A percentile compares a stretch with the other conserved stretches of the same genome.
These are phyloP conservation scores for Peromyscus melanophrys DNA, from an alignment of 2,797 vertebrate genomes.

Conservation along the genomic window DNA sequence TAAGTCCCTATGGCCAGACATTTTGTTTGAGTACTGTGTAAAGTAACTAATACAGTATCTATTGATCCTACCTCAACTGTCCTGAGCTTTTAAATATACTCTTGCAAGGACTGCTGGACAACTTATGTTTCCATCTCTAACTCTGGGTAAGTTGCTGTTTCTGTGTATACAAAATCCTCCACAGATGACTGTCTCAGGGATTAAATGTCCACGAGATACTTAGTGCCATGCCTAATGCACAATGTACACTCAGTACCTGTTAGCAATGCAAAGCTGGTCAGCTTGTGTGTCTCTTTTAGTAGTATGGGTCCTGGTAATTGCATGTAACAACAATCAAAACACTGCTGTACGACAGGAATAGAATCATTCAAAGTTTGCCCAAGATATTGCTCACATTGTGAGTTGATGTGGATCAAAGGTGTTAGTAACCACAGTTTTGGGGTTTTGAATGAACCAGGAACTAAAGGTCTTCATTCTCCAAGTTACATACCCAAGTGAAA, in stretches of 20 bases:
- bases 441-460: conserved; percentile 42
- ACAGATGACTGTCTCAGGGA: conserved; percentile 18
- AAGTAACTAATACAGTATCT: not conserved
- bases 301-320: conserved; percentile 1
- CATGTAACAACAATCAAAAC: conserved; percentile 53
- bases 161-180: conserved; percentile 25
- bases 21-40: not conserved
- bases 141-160: conserved; percentile 34
- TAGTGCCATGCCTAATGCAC: not conserved
- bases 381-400: conserved; percentile 1
- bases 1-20: not conserved
- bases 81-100: conserved; percentile 10
- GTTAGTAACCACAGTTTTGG: conserved; percentile 10
- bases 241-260: not conserved
- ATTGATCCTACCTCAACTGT: conserved; percentile 17
- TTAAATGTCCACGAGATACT: not conserved
- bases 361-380: not conserved
- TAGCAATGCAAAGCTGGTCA: conserved; percentile 4
- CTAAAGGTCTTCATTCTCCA: conserved; percentile 27
- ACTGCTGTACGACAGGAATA: conserved; percentile 30
- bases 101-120: not conserved
- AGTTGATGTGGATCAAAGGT: not conserved
- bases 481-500: not conserved
- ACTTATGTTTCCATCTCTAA: conserved; percentile 51
- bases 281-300: not conserved